A percentile compares a stretch with the other conserved stretches of the same genome.
phyloP scores from a whole-genome alignment of 1,140 invertebrate species.

The Ceratosolen solmsi region DNA sequence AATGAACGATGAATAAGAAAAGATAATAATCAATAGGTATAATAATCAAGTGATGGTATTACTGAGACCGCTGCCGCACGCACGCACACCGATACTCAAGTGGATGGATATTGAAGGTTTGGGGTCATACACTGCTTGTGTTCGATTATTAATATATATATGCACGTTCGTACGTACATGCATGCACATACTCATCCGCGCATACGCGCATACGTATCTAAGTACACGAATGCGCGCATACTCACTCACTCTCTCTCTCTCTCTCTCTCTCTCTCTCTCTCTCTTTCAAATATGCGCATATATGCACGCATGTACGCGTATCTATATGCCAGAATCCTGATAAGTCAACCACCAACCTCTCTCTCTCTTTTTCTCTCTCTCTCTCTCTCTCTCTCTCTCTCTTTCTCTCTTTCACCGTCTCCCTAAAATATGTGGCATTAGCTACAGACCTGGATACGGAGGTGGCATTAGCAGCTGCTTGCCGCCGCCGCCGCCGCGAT shows the following conservation, averaged over 20 bases:
- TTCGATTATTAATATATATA: neutral
- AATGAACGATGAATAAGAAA: neutral
- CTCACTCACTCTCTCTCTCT: neutral
- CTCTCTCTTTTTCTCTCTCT: neutral
- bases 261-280: neutral
- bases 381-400: neutral
- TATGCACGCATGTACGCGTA: neutral
- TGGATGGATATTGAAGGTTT: neutral
- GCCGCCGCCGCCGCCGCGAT: constrained; percentile 55
- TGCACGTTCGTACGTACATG: neutral
- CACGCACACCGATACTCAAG: neutral
- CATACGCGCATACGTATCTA: neutral
- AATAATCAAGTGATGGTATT: neutral
- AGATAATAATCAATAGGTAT: constrained; percentile 8
- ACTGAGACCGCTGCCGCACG: neutral
- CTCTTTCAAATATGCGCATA: neutral
- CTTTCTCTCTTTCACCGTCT: constrained; percentile 16
- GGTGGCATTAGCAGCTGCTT: constrained; percentile 73
- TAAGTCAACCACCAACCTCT: neutral
- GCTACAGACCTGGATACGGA: constrained; percentile 73
- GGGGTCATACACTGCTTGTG: too few species aligned
- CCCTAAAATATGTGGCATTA: constrained; percentile 59
- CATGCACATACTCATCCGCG: neutral
- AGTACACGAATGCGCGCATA: neutral
- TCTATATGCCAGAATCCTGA: constrained; percentile 4